Evolutionary conservation across 1,140 invertebrate species (phyloP), one percentile per base, ranked within the genome.

Genomic region (Epicauta chinensis): DNA sequence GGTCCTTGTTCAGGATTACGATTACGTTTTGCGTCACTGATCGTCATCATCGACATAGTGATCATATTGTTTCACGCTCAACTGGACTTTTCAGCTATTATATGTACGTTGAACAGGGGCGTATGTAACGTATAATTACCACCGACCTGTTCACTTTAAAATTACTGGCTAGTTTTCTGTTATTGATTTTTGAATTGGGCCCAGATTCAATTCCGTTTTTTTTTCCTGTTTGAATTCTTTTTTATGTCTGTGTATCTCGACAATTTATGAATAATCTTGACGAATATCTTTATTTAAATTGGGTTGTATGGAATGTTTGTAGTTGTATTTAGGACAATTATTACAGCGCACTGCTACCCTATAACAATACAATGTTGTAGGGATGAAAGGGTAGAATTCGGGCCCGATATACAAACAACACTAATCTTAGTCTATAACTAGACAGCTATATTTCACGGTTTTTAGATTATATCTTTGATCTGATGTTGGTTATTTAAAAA

Each of bases 51-150:
- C 23, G 23, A 2, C 0, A 5, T 3, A 7, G 56, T 49, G 56
- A 62, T 38, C 58, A 53, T 57, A 60, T 61, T 63, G 62, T 63
- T 61, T 63, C 56, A 61, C 55, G 62, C 62, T 61, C 51, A 56
- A 55, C 57, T 61, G 59, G 50, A 23, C 23, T 23, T 23, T 23
- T 23, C 50, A 59, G 35, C 53, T 55, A 61, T 63, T 61, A 63
- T 61, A 51, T 57, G 55, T 55, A 56, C 2, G 7, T 3, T 57
- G 59, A 59, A 61, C 51, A 56, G 47, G 52, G 49, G 51, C 44
- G 53, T 53, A 52, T 56, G 54, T 50, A 63, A 58, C 56, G 51
- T 55, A 39, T 63, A 61, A 63, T 63, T 61, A 61, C 52, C 38
- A 57, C 39, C 51, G 54, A 53, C 60, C 47, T 46, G 53, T 40